phyloP scores from a whole-genome alignment of 2,888 invertebrate genomes.

The Fissipunctia ypsillon region DNA sequence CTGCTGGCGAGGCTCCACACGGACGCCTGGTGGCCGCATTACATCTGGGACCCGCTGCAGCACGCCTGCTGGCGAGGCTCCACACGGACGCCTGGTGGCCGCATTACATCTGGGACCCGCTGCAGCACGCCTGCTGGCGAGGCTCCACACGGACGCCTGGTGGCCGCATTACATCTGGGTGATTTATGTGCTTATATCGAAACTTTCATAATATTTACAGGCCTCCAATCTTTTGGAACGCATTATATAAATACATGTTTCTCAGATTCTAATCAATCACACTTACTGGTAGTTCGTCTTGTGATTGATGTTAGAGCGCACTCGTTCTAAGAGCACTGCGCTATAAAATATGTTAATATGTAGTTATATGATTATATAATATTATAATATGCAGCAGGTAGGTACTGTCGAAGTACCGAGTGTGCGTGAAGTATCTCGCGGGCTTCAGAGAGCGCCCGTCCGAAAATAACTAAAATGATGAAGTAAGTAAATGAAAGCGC shows the following conservation, averaged over 20 bases:
- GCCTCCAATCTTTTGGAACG: constrained; percentile 34
- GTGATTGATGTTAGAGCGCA: constrained; percentile 55
- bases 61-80: too few relatives aligned
- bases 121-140: too few relatives aligned
- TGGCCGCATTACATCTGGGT: constrained; percentile 13
- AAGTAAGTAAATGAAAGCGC: constrained; percentile 53
- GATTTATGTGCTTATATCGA: constrained; percentile 33
- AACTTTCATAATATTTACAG: constrained; percentile 38
- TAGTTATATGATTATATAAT: not conserved
- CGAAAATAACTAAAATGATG: constrained; percentile 43
- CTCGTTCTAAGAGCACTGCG: not conserved
- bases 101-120: too few relatives aligned
- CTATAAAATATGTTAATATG: not conserved
- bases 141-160: too few relatives aligned
- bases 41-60: too few relatives aligned
- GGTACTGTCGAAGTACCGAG: not conserved
- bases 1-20: too few relatives aligned
- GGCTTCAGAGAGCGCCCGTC: constrained; percentile 23
- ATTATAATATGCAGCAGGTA: not conserved
- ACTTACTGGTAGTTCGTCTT: constrained; percentile 25
- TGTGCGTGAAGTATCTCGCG: constrained; percentile 9
- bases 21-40: too few relatives aligned
- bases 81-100: too few relatives aligned
- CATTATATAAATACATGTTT: constrained; percentile 49
- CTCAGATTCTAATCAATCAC: constrained; percentile 55